Conservation (phyloP, 2,113 vertebrate genomes). For the Chaetodon trifascialis region DNA sequence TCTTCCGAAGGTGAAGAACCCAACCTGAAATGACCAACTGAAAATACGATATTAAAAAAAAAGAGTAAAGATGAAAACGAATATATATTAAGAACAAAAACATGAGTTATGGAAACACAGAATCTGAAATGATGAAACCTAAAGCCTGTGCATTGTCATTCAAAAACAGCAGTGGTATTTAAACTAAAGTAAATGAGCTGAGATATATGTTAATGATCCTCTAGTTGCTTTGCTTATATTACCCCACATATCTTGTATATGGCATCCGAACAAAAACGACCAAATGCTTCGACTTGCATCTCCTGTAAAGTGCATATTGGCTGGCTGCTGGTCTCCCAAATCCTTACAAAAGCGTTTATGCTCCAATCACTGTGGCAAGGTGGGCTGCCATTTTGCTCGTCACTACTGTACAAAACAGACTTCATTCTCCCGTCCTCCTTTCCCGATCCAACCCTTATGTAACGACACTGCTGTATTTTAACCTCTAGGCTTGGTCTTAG, state of each 20-base stretch:
- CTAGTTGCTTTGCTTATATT: slow-evolving; percentile 96
- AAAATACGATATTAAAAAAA: slow-evolving; percentile 58
- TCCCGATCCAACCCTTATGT: slow-evolving; percentile 43
- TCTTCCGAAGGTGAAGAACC: slow-evolving; percentile 95
- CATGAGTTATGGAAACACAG: slow-evolving; percentile 55
- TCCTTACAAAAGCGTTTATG: slow-evolving; percentile 86
- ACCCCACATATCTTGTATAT: slow-evolving; percentile 85
- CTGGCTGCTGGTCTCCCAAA: slow-evolving; percentile 87
- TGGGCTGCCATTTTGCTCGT: slow-evolving; percentile 79
- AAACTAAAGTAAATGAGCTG: slow-evolving; percentile 87
- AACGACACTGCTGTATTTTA: slow-evolving; percentile 65
- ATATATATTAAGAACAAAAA: slow-evolving; percentile 78
- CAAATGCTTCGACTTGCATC: slow-evolving; percentile 84
- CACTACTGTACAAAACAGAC: slow-evolving; percentile 55
- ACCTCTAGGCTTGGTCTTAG: slow-evolving; percentile 40
- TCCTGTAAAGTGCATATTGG: slow-evolving; percentile 88
- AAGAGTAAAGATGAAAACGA: slow-evolving; percentile 67
- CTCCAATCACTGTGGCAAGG: slow-evolving; percentile 89
- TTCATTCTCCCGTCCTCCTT: neutral
- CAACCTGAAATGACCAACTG: slow-evolving; percentile 63
- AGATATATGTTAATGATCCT: slow-evolving; percentile 93
- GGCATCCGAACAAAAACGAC: slow-evolving; percentile 78
- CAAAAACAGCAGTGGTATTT: slow-evolving; percentile 81
- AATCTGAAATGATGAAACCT: slow-evolving; percentile 72
- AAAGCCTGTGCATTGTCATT: slow-evolving; percentile 92